phyloP scores from a whole-genome alignment of 2,797 vertebrate genomes.

The Sebastes steindachneri region DNA sequence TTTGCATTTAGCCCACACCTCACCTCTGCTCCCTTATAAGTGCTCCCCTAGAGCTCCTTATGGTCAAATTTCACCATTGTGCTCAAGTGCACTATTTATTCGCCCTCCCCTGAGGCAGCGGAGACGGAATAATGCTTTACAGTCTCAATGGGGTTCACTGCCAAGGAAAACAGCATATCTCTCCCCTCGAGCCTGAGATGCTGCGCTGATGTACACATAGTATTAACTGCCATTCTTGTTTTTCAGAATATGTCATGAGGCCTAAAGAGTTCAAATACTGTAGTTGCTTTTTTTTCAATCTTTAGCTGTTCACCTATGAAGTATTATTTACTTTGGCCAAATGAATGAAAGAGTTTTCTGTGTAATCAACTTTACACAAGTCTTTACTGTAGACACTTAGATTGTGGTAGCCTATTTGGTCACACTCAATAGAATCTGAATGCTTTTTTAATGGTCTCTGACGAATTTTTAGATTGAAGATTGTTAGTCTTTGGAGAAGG shows the following conservation, averaged over 20 bases:
- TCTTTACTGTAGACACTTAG: slow-evolving; percentile 64
- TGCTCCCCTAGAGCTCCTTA: slow-evolving; percentile 14
- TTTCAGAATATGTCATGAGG: background rate
- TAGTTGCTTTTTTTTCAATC: slow-evolving; percentile 10
- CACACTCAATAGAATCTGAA: slow-evolving; percentile 76
- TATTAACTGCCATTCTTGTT: background rate
- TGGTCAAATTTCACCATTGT: slow-evolving; percentile 55
- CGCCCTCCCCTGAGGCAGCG: slow-evolving; percentile 43
- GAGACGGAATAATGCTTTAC: slow-evolving; percentile 45
- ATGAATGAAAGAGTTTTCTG: slow-evolving; percentile 59
- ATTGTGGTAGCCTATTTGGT: slow-evolving; percentile 66
- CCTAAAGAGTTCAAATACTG: slow-evolving; percentile 1
- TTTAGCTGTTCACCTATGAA: slow-evolving; percentile 2
- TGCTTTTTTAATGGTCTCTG: slow-evolving; percentile 74
- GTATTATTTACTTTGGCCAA: slow-evolving; percentile 40
- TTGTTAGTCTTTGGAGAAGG: slow-evolving; percentile 64
- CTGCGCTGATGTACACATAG: slow-evolving; percentile 19
- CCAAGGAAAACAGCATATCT: slow-evolving; percentile 70
- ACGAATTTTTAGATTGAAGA: slow-evolving; percentile 70
- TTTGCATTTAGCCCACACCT: background rate
- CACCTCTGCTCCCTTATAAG: slow-evolving; percentile 25
- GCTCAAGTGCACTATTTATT: slow-evolving; percentile 49
- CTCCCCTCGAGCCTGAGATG: slow-evolving; percentile 45
- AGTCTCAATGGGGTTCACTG: slow-evolving; percentile 56
- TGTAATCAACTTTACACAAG: slow-evolving; percentile 63